Evolutionary conservation across 2,113 vertebrate genomes (phyloP).

Genomic region (Turdus rufiventris): DNA sequence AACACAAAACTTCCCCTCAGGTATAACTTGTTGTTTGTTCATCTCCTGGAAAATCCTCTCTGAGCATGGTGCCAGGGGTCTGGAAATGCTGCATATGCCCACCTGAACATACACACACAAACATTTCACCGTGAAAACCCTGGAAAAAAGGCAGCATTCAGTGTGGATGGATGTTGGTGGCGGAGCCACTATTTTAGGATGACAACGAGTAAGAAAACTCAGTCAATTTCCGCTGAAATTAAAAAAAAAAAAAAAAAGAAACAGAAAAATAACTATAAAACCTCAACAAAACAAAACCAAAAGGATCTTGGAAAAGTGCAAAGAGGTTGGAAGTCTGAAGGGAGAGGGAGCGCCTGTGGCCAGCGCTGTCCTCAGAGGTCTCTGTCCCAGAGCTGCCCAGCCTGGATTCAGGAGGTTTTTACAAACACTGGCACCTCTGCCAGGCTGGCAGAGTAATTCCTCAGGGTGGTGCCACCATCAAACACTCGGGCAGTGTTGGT

Average conservation of each 20-base stretch:
- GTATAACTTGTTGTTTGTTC: background rate
- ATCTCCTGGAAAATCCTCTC: background rate
- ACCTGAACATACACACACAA: background rate
- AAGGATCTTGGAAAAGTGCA: background rate
- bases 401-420: slow-evolving; percentile 24
- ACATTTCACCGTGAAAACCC: background rate
- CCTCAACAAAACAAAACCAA: background rate
- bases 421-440: slow-evolving; percentile 81
- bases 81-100: background rate
- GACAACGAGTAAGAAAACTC: background rate
- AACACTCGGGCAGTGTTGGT: slow-evolving; percentile 77
- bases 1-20: background rate
- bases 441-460: slow-evolving; percentile 78
- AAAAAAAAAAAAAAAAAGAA: background rate
- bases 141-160: accelerated
- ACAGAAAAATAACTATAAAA: too few species aligned
- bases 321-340: background rate
- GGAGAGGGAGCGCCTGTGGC: background rate
- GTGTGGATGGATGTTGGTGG: background rate
- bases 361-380: background rate
- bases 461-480: slow-evolving; percentile 82
- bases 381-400: background rate
- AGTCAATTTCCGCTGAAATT: background rate
- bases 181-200: background rate
- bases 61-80: background rate